Conservation (phyloP, 2,888 invertebrate species). For the Bimastos eiseni region DNA sequence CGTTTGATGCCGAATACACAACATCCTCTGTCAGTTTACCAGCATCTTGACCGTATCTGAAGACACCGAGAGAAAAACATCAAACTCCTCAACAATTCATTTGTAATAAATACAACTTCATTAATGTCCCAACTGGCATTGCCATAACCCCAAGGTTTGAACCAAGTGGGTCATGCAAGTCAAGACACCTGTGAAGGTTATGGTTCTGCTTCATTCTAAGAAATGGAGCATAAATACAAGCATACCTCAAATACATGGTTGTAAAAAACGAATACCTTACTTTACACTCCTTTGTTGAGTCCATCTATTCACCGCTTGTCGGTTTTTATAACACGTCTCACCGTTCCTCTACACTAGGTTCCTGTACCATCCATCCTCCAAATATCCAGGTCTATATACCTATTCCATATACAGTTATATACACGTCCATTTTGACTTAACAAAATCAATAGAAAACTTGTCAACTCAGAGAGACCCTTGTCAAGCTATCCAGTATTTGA, state of each 20-base stretch:
- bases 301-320: neutral
- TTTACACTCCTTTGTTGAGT: neutral
- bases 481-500: neutral
- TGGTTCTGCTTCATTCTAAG: neutral
- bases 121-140: neutral
- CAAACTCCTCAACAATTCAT: neutral
- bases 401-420: too few species aligned
- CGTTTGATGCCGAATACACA: slow-evolving; percentile 73
- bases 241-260: neutral
- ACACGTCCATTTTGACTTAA: neutral
- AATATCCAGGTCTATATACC: too few species aligned
- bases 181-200: neutral
- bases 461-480: neutral
- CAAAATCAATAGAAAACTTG: neutral
- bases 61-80: too few species aligned
- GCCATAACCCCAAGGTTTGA: neutral
- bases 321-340: too few species aligned
- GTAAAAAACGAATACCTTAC: neutral
- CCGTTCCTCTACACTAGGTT: too few species aligned
- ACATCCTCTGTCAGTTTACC: slow-evolving; percentile 72
- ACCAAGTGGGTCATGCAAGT: neutral
- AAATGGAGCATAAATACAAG: neutral
- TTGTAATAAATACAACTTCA: neutral
- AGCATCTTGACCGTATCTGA: slow-evolving; percentile 74
- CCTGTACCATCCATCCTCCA: neutral